These are phyloP conservation scores for Centropus bengalensis DNA, from an alignment of 2,113 vertebrate genomes.

Conservation along the genomic window DNA sequence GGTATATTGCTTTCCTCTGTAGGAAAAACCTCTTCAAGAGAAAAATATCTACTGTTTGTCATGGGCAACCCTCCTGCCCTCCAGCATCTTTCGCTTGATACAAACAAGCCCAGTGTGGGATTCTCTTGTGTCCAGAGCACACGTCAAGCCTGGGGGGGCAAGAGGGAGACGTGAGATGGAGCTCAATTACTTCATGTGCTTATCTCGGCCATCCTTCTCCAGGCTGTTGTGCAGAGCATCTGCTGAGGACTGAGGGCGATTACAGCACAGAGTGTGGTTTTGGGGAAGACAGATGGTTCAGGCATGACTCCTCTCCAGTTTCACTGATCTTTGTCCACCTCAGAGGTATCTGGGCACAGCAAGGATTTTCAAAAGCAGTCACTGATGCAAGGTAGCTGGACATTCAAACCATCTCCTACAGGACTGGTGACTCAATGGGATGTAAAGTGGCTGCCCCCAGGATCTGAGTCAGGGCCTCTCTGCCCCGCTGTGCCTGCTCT, in stretches of 20 bases:
- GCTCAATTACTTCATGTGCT: neutral
- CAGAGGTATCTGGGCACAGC: neutral
- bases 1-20: neutral
- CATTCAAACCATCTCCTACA: neutral
- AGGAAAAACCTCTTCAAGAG: neutral
- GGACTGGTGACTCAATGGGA: neutral
- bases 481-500: neutral
- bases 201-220: neutral
- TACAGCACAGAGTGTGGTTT: neutral
- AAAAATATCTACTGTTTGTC: neutral
- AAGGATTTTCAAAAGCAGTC: neutral
- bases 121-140: neutral
- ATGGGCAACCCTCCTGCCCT: neutral
- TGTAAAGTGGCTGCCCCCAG: neutral
- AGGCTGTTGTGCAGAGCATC: neutral
- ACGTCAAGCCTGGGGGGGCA: neutral
- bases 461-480: neutral
- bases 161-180: neutral
- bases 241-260: neutral
- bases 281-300: neutral
- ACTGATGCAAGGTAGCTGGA: neutral
- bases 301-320: neutral
- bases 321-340: neutral
- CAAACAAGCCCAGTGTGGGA: neutral
- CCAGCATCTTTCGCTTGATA: neutral